Evolutionary conservation across 2,113 vertebrate species (phyloP), one percentile per base, ranked within the genome.

Genomic region (Chelonoidis abingdonii): DNA sequence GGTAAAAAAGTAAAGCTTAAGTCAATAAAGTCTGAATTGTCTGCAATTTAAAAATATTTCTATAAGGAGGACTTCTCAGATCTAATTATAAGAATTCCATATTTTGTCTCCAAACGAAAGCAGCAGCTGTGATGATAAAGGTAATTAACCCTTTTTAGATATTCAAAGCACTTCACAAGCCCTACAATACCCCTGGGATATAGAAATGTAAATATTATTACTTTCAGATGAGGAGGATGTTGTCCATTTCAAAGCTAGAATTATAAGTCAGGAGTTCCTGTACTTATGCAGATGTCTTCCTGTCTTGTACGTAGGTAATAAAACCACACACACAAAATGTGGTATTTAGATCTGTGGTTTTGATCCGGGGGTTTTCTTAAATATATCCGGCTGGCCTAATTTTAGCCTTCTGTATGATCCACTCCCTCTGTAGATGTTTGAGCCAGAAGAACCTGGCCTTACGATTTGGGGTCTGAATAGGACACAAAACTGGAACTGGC

Each of bases 61-160:
- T 93, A 78, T 72, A 47, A 78, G 87, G 69, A 95, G 10, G 50
- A 6, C n/a, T 84, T n/a, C 57, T 95, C 76, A 50, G 31, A n/a
- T 69, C 84, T 56, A 47, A 49, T 49, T 35, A 27, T 29, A 62
- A 6, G 86, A 65, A 56, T 82, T 84, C 10, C 1, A 0, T 85
- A 3, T 87, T 93, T 92, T n/a, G 90, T 93, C 47, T 88, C 44
- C 88, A 25, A 47, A 82, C 8, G 72, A 59, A 88, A 22, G 2
- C 80, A 84, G 84, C 78, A 82, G 38, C 88, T 56, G 4, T 49
- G 62, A 27, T 38, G 19, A 76, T 84, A 85, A 53, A 62, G n/a
- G 84, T 27, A 35, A 88, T 91, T 85, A 91, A 16, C 54, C 2
- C 38, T 41, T 50, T 10, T 22, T 72, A 72, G 4, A 38, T 24